Base-by-base conservation (phyloP, 2,113 vertebrate genomes). In the Centropus unirufus region DNA sequence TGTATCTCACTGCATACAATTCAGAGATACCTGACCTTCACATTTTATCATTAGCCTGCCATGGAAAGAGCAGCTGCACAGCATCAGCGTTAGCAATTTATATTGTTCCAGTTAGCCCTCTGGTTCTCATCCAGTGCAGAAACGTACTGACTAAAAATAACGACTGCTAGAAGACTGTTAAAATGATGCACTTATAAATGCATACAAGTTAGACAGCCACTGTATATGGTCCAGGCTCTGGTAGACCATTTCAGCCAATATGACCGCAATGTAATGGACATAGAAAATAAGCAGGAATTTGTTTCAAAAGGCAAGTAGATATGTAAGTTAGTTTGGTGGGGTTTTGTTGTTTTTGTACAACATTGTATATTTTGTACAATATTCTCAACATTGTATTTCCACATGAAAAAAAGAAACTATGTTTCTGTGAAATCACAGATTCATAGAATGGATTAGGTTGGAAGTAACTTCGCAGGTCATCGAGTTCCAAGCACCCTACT, bases 121-220 rank as follows among this genome's bases (percentile, higher is more conserved):
- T 91, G 70, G 20, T 95, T 94, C 72, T 74, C 90, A 87, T 95
- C 79, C 30, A 90, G 40, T 74, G 39, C 32, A 74, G 63, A 77
- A 77, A 80, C 90, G 42, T 90, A 79, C 18, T 69, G 59, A 77
- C 47, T 92, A 40, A 74, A 90, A 92, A 14, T 90, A 86, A 80
- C 61, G 44, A 9, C 40, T 83, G 30, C 36, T 67, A 59, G 29
- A 83, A 90, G 16, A 17, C 23, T 75, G 27, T 68, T 90, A 80
- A 86, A 77, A 54, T n/a, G 3, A 26, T 80, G 18, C 18, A 30
- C 6, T 70, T 75, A 36, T 4, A 70, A 73, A 81, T 34, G 34
- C 78, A 49, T 36, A 13, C 75, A 36, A 32, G 14, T 75, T 89
- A 73, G 81, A 92, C 94, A 80, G 32, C n/a, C 57, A 44, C 46